Evolutionary conservation across 2,888 invertebrate species (phyloP), one percentile per base, ranked within the genome.

Genomic region (Ochropleura plecta): DNA sequence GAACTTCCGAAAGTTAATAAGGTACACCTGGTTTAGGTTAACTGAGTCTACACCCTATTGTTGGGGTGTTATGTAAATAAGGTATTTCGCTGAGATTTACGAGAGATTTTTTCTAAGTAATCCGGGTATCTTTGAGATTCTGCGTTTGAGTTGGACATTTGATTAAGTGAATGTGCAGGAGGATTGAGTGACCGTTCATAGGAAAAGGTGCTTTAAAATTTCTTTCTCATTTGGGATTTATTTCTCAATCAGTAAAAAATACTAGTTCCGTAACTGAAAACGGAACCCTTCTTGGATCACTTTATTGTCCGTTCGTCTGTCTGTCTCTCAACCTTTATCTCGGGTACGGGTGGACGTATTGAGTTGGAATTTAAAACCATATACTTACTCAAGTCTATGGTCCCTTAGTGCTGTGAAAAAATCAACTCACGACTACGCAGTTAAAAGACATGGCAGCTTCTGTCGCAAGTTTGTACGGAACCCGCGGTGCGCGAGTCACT

Each of bases 1-100:
- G 51, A 85, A 87, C 70, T 86, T 86, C 65, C 30, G 62, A 82
- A 87, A 87, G 88, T 87, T 87, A 86, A 87, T 87, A 88, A 87
- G 83, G 78, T 85, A 82, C 87, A 87, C 87, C 88, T 87, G 87
- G 80, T 77, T 83, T 82, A 81, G 72, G 70, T 72, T 80, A 83
- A 83, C 78, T 82, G 77, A 79, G 72, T 83, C 76, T 79, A 78
- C 81, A 84, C 76, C 78, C 80, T 77, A 82, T 86, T 86, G 76
- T 85, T 78, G 72, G 75, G 73, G 70, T 73, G 70, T 79, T 84
- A 77, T 82, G 75, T 72, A 81, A 86, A 86, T 86, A 77, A 79
- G 75, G 79, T 72, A 70, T 79, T 76, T 48, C 53, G n/a, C 8
- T 57, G 73, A 67, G 78, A 76, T 85, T 82, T 81, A 78, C 66